phyloP scores from a whole-genome alignment of 2,797 vertebrate species.

The Astyanax mexicanus region DNA sequence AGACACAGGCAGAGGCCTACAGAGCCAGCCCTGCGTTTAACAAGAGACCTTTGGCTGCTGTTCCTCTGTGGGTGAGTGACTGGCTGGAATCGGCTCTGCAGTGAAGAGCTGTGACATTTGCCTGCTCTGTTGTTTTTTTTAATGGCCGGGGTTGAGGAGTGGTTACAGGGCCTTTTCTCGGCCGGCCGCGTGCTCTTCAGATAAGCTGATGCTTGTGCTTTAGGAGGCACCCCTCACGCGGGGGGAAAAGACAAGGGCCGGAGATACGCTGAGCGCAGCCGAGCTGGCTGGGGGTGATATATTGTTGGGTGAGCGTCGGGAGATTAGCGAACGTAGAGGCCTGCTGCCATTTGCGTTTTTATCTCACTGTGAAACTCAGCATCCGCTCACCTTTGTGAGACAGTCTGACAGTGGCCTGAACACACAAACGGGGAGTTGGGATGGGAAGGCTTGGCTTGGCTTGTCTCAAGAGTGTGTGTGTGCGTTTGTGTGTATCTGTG shows the following conservation, averaged over 20 bases:
- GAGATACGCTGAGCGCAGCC: slow-evolving; percentile 46
- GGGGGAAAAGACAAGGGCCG: slow-evolving; percentile 55
- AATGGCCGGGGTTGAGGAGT: slow-evolving; percentile 61
- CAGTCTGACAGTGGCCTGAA: slow-evolving; percentile 35
- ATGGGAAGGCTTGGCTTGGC: too few species aligned
- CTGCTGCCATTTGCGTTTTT: slow-evolving; percentile 48
- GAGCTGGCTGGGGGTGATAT: slow-evolving; percentile 48
- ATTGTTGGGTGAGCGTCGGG: slow-evolving; percentile 54
- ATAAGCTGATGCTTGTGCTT: slow-evolving; percentile 63
- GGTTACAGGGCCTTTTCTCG: slow-evolving; percentile 56
- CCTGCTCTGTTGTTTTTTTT: slow-evolving; percentile 65
- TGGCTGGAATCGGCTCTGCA: slow-evolving; percentile 27
- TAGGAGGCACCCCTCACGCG: slow-evolving; percentile 51
- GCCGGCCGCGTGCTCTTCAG: slow-evolving; percentile 51
- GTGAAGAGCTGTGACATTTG: slow-evolving; percentile 61
- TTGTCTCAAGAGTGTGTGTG: background rate
- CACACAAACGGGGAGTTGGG: slow-evolving; percentile 32
- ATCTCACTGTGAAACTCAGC: slow-evolving; percentile 41
- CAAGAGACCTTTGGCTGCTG: slow-evolving; percentile 42
- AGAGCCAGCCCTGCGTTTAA: slow-evolving; percentile 30
- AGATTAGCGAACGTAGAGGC: slow-evolving; percentile 41
- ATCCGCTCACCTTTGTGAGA: slow-evolving; percentile 49
- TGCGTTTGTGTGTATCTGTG: background rate
- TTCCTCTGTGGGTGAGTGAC: slow-evolving; percentile 25
- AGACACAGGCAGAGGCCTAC: background rate